phyloP scores from a whole-genome alignment of 2,888 invertebrate species.

The Atethmia centrago region DNA sequence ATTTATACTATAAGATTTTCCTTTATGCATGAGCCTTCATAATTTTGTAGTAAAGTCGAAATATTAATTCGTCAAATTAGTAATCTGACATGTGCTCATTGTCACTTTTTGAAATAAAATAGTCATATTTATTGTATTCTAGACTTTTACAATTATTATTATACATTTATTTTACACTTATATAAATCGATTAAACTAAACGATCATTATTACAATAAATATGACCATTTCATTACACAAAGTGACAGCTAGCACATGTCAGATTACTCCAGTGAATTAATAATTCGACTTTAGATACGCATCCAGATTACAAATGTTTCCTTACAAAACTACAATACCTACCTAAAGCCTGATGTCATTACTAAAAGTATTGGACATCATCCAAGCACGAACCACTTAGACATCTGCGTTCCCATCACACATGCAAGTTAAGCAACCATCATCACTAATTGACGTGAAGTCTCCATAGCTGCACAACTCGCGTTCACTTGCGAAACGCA shows the following conservation, averaged over 20 bases:
- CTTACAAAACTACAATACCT: constrained; percentile 7
- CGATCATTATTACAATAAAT: too few species aligned
- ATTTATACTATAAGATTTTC: constrained; percentile 4
- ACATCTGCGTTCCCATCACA: constrained; percentile 28
- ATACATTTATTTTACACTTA: too few species aligned
- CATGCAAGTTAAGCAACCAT: constrained; percentile 36
- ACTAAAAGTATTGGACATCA: constrained; percentile 16
- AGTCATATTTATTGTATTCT: too few species aligned
- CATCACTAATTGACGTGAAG: constrained; percentile 36
- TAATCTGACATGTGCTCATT: too few species aligned
- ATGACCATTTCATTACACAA: too few species aligned
- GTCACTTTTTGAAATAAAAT: too few species aligned
- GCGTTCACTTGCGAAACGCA: constrained; percentile 54
- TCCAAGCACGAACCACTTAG: constrained; percentile 31
- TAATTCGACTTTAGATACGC: too few species aligned
- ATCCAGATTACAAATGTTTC: neutral
- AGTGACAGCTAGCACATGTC: too few species aligned
- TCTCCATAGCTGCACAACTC: constrained; percentile 13
- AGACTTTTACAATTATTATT: too few species aligned
- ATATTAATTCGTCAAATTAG: too few species aligned
- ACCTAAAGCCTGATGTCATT: neutral
- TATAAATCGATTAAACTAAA: too few species aligned
- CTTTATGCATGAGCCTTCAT: neutral
- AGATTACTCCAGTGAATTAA: too few species aligned
- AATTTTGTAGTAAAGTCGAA: constrained; percentile 1